Percentiles rank a stretch among this genome's conserved stretches.
Evolutionary conservation across 1,140 invertebrate species (phyloP).

Genomic region (Monomorium pharaonis): DNA sequence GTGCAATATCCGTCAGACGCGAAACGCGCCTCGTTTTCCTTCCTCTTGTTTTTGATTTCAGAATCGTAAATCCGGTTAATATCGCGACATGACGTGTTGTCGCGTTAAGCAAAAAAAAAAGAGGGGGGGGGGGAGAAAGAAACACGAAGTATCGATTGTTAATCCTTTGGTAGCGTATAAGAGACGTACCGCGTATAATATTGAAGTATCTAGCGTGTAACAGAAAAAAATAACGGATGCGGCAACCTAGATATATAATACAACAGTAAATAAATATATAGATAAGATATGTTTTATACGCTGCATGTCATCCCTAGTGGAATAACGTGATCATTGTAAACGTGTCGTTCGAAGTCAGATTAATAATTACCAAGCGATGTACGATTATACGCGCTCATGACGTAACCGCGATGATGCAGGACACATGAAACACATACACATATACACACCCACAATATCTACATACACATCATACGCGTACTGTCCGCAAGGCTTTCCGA

Average conservation of each 20-base stretch:
- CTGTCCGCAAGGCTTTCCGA: constrained; percentile 16
- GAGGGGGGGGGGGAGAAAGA: constrained; percentile 34
- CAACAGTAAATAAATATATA: constrained; percentile 76
- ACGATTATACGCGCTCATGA: constrained; percentile 70
- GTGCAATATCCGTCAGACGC: constrained; percentile 59
- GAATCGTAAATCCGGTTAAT: constrained; percentile 5
- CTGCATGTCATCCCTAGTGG: constrained; percentile 82
- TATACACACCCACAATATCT: not conserved
- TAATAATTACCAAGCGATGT: constrained; percentile 74
- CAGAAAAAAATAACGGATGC: constrained; percentile 75
- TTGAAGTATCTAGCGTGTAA: constrained; percentile 73
- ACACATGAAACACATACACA: not conserved
- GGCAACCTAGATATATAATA: constrained; percentile 74
- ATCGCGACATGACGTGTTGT: constrained; percentile 56
- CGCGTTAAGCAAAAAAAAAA: constrained; percentile 45
- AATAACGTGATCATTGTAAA: constrained; percentile 80
- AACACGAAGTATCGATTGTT: constrained; percentile 75
- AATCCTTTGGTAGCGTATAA: constrained; percentile 80
- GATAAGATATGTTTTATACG: constrained; percentile 85
- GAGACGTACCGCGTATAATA: constrained; percentile 78
- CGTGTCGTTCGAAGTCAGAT: constrained; percentile 77
- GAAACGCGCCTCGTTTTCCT: constrained; percentile 57
- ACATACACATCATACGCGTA: constrained; percentile 4
- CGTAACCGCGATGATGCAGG: constrained; percentile 41
- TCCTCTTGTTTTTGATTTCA: constrained; percentile 64